Evolutionary conservation across 2,888 invertebrate genomes (phyloP).

Genomic region (Xylota sylvarum): DNA sequence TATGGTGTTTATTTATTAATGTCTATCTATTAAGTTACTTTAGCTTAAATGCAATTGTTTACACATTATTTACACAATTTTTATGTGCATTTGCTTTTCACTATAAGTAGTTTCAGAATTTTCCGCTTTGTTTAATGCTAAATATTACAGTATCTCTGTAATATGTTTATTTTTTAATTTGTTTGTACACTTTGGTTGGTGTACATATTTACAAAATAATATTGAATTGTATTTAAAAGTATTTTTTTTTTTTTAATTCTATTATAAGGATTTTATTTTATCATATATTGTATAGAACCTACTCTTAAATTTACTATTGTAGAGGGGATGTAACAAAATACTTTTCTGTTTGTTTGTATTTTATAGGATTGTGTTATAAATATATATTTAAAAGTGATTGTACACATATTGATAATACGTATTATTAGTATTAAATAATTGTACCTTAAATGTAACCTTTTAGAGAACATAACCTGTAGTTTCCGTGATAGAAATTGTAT

Average conservation of each 20-base stretch:
- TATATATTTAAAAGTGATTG: slow-evolving; percentile 38
- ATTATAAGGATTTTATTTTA: background rate
- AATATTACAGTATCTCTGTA: slow-evolving; percentile 17
- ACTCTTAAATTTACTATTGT: slow-evolving; percentile 6
- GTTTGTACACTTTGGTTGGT: slow-evolving; percentile 66
- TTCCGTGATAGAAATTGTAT: slow-evolving; percentile 6
- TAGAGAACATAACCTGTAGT: slow-evolving; percentile 62
- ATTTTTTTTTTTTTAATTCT: background rate
- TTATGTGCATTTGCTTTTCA: slow-evolving; percentile 55
- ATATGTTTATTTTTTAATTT: slow-evolving; percentile 11
- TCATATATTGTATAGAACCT: background rate
- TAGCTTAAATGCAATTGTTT: slow-evolving; percentile 68
- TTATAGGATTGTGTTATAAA: background rate
- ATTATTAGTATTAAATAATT: slow-evolving; percentile 12
- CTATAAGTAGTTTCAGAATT: slow-evolving; percentile 74
- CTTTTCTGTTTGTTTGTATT: background rate
- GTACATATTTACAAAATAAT: slow-evolving; percentile 74
- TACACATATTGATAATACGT: slow-evolving; percentile 26
- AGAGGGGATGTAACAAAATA: slow-evolving; percentile 52
- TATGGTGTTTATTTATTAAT: slow-evolving; percentile 31
- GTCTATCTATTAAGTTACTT: slow-evolving; percentile 48
- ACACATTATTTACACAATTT: slow-evolving; percentile 60
- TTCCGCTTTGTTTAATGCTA: slow-evolving; percentile 74
- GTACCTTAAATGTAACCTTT: slow-evolving; percentile 27
- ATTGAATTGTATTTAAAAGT: slow-evolving; percentile 30